Evolutionary conservation across 2,888 invertebrate species (phyloP), one percentile per base, ranked within the genome.

Genomic region (Smittia aterrima): DNA sequence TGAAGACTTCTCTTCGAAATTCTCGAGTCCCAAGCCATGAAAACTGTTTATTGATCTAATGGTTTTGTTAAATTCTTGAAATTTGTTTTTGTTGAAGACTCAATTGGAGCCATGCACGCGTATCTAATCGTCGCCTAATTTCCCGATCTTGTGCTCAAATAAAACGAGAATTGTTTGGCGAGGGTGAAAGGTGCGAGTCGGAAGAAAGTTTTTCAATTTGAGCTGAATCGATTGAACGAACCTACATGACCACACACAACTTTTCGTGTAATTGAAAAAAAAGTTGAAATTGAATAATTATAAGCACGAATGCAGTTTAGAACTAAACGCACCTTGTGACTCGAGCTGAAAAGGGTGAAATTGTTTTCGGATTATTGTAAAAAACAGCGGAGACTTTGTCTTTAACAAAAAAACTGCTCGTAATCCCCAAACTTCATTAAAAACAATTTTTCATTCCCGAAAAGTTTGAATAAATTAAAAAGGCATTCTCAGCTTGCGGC

Each of bases 341-440:
- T 13, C 6, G n/a, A n/a, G 25, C 66, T 9, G 18, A 16, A 58
- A 66, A 66, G 66, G 66, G 66, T 66, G 27, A 47, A 47, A 47
- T 47, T 47, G 16, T 47, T 47, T 16, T 16, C 47, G 47, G 47
- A 47, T 47, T 47, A 47, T 47, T 47, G 24, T 58, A 20, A 62
- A 16, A 13, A 6, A n/a, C 16, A 13, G 25, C 47, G 68, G 68
- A 16, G 47, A 20, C n/a, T 66, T 6, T 20, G 18, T 32, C 32
- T 32, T 3, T 9, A 2, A 47, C 25, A 41, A 68, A 47, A 6
- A 66, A 68, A 68, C n/a, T 47, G 47, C 47, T 16, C 47, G 47
- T 68, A 71, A 71, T 71, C 54, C 53, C n/a, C 70, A 25, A 25
- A 53, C 70, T 71, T 71, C 53, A 54, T 71, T 71, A 54, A 54